A percentile compares a stretch with the other conserved stretches of the same genome.
Evolutionary conservation across 2,888 invertebrate genomes (phyloP).

Genomic region (Melanostoma scalare): DNA sequence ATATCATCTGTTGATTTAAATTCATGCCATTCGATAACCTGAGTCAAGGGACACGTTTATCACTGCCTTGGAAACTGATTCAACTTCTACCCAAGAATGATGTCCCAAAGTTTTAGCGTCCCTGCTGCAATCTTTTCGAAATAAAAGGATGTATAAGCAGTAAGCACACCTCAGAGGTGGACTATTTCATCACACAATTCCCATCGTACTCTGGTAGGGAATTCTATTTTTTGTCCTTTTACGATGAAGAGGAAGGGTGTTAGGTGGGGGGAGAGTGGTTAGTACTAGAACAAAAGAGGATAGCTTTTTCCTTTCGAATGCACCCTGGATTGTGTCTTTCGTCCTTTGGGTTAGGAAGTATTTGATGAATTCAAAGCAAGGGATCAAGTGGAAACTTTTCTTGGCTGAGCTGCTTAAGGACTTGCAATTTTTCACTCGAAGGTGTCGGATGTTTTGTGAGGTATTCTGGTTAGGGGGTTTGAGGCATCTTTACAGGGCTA

Average conservation of each 20-base stretch:
- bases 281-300: conserved; percentile 2
- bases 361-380: conserved; percentile 65
- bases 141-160: background rate
- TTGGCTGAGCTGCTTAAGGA: conserved; percentile 53
- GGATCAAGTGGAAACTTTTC: conserved; percentile 61
- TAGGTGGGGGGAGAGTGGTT: too few species aligned
- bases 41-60: conserved; percentile 38
- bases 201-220: background rate
- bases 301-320: conserved; percentile 47
- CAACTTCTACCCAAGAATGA: conserved; percentile 13
- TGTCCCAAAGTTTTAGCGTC: conserved; percentile 12
- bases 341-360: conserved; percentile 45
- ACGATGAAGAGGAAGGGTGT: background rate
- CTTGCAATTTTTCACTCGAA: conserved; percentile 58
- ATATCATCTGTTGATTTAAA: conserved; percentile 61
- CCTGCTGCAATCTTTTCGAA: background rate
- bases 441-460: conserved; percentile 43
- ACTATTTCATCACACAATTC: conserved; percentile 30
- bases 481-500: conserved; percentile 11
- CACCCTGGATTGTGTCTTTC: conserved; percentile 44
- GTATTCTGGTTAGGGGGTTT: conserved; percentile 16
- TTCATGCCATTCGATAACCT: conserved; percentile 22
- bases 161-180: conserved; percentile 53
- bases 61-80: conserved; percentile 23
- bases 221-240: background rate